Percentiles rank a stretch among this genome's conserved stretches.
These are phyloP conservation scores for Rhinella marina DNA, from an alignment of 2,797 vertebrate species.

Conservation along the genomic window DNA sequence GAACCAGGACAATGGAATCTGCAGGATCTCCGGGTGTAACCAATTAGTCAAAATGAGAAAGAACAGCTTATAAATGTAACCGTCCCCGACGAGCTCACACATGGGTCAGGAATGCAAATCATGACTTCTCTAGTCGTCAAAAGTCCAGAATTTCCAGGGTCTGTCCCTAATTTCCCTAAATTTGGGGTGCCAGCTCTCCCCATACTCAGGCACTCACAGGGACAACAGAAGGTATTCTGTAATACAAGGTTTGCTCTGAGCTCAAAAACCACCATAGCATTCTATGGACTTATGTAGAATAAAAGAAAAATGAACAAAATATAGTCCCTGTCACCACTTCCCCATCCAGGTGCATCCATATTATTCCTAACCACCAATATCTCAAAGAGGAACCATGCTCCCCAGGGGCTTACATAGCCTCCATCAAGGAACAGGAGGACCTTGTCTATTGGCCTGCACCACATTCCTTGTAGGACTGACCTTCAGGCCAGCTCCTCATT, in stretches of 20 bases:
- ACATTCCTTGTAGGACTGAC: not conserved
- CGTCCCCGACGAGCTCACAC: not conserved
- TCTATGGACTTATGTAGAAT: no score
- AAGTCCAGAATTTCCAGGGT: no score
- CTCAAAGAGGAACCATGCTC: not conserved
- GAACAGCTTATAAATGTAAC: not conserved
- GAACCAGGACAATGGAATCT: conserved; percentile 6
- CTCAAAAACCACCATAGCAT: not conserved
- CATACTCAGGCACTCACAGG: no score
- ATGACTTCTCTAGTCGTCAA: not conserved
- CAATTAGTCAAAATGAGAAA: not conserved
- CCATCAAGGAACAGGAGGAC: no score
- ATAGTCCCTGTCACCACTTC: no score
- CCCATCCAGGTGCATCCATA: no score
- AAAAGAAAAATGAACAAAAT: no score
- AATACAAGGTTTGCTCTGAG: not conserved
- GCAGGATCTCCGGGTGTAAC: not conserved
- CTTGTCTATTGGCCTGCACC: not conserved
- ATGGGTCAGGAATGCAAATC: not conserved
- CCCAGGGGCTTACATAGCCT: not conserved
- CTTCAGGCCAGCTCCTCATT: not conserved
- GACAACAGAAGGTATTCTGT: no score
- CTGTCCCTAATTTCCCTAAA: no score
- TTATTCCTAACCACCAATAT: no score
- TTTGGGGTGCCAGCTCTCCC: no score